Evolutionary conservation across 1,140 invertebrate genomes (phyloP), one percentile per base, ranked within the genome.

Genomic region (Helicoverpa armigera): DNA sequence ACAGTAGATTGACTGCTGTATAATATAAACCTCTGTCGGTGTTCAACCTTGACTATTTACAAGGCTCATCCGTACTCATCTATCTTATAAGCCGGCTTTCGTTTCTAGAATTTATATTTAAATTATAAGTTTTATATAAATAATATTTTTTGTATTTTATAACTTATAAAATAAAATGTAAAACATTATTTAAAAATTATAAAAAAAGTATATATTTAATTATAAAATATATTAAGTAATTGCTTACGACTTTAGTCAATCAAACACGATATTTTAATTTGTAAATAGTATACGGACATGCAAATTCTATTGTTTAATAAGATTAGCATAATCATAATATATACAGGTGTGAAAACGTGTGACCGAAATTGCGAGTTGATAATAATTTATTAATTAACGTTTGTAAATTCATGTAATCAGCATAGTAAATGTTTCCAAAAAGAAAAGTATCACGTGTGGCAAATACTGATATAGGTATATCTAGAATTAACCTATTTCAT

Each of bases 1-100:
- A 88, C 84, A 88, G 85, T 91, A 89, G 85, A 43, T 85, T 88
- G 85, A 86, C 84, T 65, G 29, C 35, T 16, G 35, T 31, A 35
- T 16, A 86, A 90, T 31, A 35, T 16, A 86, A 90, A 91, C 92
- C 91, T 92, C 88, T 88, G 84, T 86, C 84, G 90, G 80, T 77
- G 75, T 61, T 54, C 83, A 87, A 91, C 92, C 92, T 92, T 92
- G 89, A 79, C 54, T 83, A 61, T 80, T 84, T 63, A 89, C 90
- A 93, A 92, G 91, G 92, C 83, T 82, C 84, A 92, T 92, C 91
- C 92, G 91, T 75, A 16, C 58, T 63, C 56, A 89, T 89, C 88
- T 90, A 83, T 74, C 82, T 83, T 85, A 35, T 63, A 53, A 58
- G 58, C 16, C 51, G 16, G 16, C 58, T 76, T 63, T 76, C 74